These are phyloP conservation scores for Oriolus oriolus DNA, from an alignment of 2,113 vertebrate genomes.

Conservation along the genomic window DNA sequence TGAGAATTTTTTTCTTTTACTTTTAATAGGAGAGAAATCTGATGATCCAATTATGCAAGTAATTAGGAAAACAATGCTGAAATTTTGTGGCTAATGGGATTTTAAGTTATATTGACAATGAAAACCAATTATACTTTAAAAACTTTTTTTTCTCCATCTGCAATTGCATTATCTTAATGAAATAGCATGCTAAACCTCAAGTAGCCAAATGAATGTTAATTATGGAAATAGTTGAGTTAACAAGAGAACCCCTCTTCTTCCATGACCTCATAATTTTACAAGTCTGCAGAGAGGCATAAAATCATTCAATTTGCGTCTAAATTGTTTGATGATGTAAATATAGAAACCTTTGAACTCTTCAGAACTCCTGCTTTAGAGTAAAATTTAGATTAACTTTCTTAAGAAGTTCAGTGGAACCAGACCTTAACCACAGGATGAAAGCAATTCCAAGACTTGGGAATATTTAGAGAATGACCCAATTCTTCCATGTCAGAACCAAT, in stretches of 20 bases:
- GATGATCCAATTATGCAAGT: constrained; percentile 65
- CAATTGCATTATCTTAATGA: constrained; percentile 53
- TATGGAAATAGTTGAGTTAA: constrained; percentile 39
- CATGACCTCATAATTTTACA: constrained; percentile 33
- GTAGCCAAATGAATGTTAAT: constrained; percentile 59
- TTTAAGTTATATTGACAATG: constrained; percentile 66
- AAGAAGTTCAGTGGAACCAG: constrained; percentile 1
- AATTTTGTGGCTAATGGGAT: constrained; percentile 64
- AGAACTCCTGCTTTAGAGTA: not conserved
- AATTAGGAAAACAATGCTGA: constrained; percentile 66
- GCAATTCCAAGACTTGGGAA: constrained; percentile 37
- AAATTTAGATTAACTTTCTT: constrained; percentile 27
- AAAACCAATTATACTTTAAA: constrained; percentile 64
- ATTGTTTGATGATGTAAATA: constrained; percentile 47
- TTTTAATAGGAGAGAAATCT: constrained; percentile 23
- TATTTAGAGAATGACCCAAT: constrained; percentile 30
- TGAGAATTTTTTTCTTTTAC: not conserved
- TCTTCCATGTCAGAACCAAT: constrained; percentile 53
- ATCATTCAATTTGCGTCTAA: not conserved
- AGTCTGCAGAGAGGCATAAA: constrained; percentile 4
- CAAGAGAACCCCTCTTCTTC: constrained; percentile 1
- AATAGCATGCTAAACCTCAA: constrained; percentile 31
- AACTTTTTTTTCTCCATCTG: constrained; percentile 31
- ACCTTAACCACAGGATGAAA: constrained; percentile 5
- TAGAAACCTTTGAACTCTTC: constrained; percentile 3